Evolutionary conservation across 2,888 invertebrate species (phyloP).

Genomic region (Halictus quadricinctus): DNA sequence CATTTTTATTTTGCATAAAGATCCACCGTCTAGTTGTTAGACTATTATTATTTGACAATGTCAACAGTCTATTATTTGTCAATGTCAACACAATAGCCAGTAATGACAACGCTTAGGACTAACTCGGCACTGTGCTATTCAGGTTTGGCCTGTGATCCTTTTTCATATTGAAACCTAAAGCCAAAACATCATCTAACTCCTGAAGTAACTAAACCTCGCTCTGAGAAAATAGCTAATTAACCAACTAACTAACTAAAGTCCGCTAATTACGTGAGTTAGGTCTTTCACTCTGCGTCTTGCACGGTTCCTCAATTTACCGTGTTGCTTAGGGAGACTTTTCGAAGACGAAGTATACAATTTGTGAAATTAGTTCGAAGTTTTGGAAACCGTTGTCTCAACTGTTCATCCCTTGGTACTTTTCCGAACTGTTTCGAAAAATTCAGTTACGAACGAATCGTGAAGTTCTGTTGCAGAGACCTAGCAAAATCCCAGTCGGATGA

Average conservation of each 20-base stretch:
- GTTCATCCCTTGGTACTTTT: neutral
- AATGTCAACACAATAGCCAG: too few relatives aligned
- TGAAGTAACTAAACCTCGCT: neutral
- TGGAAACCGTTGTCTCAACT: neutral
- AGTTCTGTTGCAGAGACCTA: neutral
- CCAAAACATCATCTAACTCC: neutral
- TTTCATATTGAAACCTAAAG: neutral
- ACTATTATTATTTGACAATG: too few relatives aligned
- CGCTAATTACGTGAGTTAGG: constrained; percentile 5
- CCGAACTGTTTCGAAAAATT: neutral
- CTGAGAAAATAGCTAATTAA: constrained; percentile 1
- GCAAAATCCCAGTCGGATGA: neutral
- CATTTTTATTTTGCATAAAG: too few relatives aligned
- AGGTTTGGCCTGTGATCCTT: neutral
- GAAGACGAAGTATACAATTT: neutral
- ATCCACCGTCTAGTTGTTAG: too few relatives aligned
- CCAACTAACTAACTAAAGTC: neutral
- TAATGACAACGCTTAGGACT: too few relatives aligned
- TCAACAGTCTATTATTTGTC: too few relatives aligned
- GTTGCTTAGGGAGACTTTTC: neutral
- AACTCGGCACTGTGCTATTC: too few relatives aligned
- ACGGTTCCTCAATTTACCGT: neutral
- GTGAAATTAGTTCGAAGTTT: neutral
- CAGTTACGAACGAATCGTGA: neutral
- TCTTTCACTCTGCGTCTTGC: neutral